Conservation (phyloP, 2,113 vertebrate species). For the Muntiacus muntjak region DNA sequence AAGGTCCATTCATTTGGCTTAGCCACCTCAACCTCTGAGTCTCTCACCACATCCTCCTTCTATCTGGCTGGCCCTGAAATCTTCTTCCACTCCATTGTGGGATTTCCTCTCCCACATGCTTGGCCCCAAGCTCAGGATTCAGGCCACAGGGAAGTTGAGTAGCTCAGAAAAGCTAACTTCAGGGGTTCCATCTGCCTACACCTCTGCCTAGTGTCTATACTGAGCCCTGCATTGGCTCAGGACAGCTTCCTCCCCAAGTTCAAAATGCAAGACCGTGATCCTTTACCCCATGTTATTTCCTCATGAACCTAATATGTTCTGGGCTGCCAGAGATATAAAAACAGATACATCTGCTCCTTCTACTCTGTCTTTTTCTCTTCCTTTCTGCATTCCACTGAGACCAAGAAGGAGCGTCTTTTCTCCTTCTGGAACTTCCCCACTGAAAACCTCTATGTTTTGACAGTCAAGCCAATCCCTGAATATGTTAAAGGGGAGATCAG, state of each 20-base stretch:
- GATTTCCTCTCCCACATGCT: neutral
- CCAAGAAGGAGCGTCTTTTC: neutral
- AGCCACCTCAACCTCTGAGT: neutral
- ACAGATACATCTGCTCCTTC: neutral
- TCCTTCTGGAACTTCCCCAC: neutral
- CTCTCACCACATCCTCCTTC: neutral
- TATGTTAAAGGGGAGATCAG: neutral
- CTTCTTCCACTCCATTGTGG: neutral
- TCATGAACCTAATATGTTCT: neutral
- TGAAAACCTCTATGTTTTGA: neutral
- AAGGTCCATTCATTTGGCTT: neutral
- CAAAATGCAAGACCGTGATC: neutral
- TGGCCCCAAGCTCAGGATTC: neutral
- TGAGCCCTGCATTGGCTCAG: neutral
- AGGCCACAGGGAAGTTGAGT: neutral
- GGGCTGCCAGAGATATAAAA: neutral
- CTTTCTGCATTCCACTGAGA: neutral
- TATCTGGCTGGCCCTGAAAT: neutral
- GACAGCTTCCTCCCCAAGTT: neutral
- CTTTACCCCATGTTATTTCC: neutral
- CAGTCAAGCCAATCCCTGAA: neutral
- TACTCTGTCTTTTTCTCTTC: neutral
- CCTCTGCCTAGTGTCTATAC: neutral
- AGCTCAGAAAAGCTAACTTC: neutral
- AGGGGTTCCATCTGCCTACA: neutral